A percentile compares a stretch with the other conserved stretches of the same genome.
Conservation (phyloP, 2,797 vertebrate species). For the Siniperca obscura region DNA sequence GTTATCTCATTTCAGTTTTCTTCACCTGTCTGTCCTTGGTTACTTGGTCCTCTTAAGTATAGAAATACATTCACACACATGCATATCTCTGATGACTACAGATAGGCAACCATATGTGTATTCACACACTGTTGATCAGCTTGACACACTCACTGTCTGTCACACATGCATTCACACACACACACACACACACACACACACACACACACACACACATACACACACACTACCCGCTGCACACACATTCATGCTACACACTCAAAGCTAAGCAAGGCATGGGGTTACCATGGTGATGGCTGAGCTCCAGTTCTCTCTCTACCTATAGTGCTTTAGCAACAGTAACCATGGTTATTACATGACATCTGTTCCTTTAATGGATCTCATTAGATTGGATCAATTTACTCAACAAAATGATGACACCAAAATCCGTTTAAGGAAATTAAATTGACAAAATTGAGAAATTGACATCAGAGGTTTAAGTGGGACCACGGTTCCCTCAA, state of each 20-base stretch:
- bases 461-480: conserved; percentile 25
- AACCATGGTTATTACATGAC: conserved; percentile 75
- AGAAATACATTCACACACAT: conserved; percentile 9
- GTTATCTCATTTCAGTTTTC: background rate
- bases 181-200: conserved; percentile 11
- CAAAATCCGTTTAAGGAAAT: conserved; percentile 45
- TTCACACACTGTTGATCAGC: conserved; percentile 58
- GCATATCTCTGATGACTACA: conserved; percentile 50
- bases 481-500: background rate
- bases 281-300: conserved; percentile 82
- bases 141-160: conserved; percentile 32
- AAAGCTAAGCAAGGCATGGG: conserved; percentile 70
- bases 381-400: conserved; percentile 70
- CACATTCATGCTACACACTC: conserved; percentile 36
- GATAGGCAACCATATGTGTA: conserved; percentile 52
- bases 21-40: background rate
- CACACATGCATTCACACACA: conserved; percentile 5
- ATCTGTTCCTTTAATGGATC: conserved; percentile 76
- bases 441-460: conserved; percentile 37
- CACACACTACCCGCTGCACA: conserved; percentile 7
- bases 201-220: conserved; percentile 7
- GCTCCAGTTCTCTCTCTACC: conserved; percentile 70
- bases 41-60: conserved; percentile 22
- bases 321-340: conserved; percentile 79
- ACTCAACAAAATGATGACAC: conserved; percentile 45